Evolutionary conservation across 2,113 vertebrate species (phyloP).

Genomic region (Vidua macroura): DNA sequence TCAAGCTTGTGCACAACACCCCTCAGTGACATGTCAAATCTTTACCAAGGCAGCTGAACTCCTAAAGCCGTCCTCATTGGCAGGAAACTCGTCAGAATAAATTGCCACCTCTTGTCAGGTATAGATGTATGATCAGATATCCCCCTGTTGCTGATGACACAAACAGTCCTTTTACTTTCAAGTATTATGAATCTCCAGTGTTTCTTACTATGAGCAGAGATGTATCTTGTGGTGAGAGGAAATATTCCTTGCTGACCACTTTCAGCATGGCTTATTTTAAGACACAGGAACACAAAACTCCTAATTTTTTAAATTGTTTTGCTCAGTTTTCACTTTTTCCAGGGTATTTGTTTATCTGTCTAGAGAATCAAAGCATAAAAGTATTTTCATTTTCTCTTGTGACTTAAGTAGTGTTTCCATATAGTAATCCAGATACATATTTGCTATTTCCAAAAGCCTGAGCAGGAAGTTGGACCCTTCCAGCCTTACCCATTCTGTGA

Average conservation of each 20-base stretch:
- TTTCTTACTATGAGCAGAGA: background rate
- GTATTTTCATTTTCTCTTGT: background rate
- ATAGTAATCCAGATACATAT: background rate
- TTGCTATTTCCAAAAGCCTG: background rate
- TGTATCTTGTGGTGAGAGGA: background rate
- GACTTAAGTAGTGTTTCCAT: background rate
- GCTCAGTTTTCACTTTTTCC: background rate
- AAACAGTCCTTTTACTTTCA: constrained; percentile 26
- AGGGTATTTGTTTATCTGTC: background rate
- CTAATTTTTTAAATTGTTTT: background rate
- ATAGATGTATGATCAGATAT: constrained; percentile 56
- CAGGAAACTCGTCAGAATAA: constrained; percentile 73
- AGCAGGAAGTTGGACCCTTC: background rate
- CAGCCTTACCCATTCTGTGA: background rate
- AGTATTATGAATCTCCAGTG: constrained; percentile 4
- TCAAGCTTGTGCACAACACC: constrained; percentile 61
- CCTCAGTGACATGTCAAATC: constrained; percentile 67
- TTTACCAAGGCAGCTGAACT: constrained; percentile 54
- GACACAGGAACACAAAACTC: background rate
- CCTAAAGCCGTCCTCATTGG: constrained; percentile 67
- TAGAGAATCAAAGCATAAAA: background rate
- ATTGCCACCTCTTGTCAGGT: constrained; percentile 73
- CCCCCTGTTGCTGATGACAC: constrained; percentile 40
- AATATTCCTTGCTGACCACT: constrained; percentile 2
- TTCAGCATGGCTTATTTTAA: background rate